These are phyloP conservation scores for Parascotia fuliginaria DNA, from an alignment of 2,888 invertebrate genomes.

Conservation along the genomic window DNA sequence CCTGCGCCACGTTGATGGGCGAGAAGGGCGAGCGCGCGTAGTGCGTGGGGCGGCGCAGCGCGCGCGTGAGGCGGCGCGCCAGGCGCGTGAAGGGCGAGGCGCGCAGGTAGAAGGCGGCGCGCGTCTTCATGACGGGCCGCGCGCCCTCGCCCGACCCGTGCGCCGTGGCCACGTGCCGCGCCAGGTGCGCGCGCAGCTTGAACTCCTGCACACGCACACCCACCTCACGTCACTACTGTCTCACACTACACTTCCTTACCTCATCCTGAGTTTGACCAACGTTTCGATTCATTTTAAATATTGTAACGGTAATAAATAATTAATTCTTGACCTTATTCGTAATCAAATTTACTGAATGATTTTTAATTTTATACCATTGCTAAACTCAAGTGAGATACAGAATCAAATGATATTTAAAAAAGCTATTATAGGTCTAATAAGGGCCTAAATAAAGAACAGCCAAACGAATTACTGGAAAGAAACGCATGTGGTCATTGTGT, in stretches of 20 bases:
- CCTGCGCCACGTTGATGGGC: slow-evolving; percentile 91
- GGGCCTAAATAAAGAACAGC: no score
- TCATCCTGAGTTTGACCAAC: no score
- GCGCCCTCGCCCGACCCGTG: slow-evolving; percentile 91
- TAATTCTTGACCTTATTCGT: no score
- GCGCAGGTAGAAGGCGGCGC: slow-evolving; percentile 97
- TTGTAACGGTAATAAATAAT: no score
- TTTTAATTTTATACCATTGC: no score
- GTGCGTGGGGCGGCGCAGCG: slow-evolving; percentile 92
- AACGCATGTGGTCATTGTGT: no score
- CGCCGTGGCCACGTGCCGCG: slow-evolving; percentile 96
- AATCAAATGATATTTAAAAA: no score
- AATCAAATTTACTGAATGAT: no score
- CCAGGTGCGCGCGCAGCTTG: slow-evolving; percentile 97
- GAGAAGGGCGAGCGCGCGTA: slow-evolving; percentile 95
- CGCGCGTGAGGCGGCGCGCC: slow-evolving; percentile 94
- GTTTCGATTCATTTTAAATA: background rate
- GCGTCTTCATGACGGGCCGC: slow-evolving; percentile 98
- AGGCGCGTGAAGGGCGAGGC: slow-evolving; percentile 96
- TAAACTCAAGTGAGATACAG: no score
- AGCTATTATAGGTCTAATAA: no score
- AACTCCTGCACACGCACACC: slow-evolving; percentile 87
- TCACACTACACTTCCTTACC: no score
- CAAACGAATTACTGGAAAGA: no score
- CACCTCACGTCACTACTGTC: background rate